Evolutionary conservation across 2,797 vertebrate genomes (phyloP).

Genomic region (Mycteria americana): DNA sequence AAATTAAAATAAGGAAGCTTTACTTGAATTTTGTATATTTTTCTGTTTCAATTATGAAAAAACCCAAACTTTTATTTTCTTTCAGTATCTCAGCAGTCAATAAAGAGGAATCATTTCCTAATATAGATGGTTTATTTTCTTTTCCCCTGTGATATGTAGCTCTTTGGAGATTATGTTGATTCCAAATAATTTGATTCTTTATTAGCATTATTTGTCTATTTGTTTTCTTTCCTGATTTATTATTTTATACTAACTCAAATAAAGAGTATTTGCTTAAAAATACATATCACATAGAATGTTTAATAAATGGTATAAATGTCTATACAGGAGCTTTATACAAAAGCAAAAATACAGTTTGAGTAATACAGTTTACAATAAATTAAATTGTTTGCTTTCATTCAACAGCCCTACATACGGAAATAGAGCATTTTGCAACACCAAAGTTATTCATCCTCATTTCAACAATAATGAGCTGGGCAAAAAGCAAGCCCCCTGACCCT

Average conservation of each 20-base stretch:
- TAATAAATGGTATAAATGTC: neutral
- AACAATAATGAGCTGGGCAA: slow-evolving; percentile 91
- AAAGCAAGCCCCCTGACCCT: slow-evolving; percentile 78
- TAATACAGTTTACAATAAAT: neutral
- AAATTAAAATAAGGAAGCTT: neutral
- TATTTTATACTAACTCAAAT: neutral
- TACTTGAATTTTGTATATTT: neutral
- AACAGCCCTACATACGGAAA: slow-evolving; percentile 81
- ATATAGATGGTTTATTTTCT: neutral
- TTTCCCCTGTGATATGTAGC: neutral
- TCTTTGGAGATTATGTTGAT: neutral
- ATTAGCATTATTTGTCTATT: neutral
- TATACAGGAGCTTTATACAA: neutral
- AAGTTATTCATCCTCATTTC: slow-evolving; percentile 92
- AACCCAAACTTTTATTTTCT: neutral
- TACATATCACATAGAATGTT: neutral
- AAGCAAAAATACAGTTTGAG: neutral
- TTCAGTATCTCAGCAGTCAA: neutral
- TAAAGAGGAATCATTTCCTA: neutral
- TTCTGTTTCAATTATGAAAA: neutral
- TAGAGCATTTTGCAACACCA: slow-evolving; percentile 72
- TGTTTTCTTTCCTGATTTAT: neutral
- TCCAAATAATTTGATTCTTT: neutral
- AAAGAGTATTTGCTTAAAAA: neutral
- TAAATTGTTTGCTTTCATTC: neutral